A percentile compares a stretch with the other conserved stretches of the same genome.
Evolutionary conservation across 2,113 vertebrate genomes (phyloP).

Genomic region (Acrocephalus kingi): DNA sequence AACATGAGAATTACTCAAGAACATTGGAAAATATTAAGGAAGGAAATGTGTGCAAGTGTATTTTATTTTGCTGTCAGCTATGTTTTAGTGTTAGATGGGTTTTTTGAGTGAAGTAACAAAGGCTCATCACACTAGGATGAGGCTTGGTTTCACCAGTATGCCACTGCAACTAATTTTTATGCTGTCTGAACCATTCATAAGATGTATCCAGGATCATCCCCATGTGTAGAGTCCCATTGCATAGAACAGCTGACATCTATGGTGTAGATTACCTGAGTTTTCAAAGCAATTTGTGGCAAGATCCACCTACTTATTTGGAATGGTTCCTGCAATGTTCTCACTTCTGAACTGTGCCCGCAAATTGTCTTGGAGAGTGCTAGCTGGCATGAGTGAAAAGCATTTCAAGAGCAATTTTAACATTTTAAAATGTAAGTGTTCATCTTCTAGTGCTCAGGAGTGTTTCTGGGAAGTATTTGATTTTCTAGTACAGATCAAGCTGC

Average conservation of each 20-base stretch:
- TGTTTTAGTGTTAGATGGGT: not conserved
- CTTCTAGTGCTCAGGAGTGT: not conserved
- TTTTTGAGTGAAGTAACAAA: not conserved
- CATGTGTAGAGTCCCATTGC: not conserved
- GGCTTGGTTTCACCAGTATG: not conserved
- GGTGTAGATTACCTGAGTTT: not conserved
- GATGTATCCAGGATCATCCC: not conserved
- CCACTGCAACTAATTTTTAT: not conserved
- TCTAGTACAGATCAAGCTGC: not conserved
- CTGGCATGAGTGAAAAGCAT: conserved; percentile 6
- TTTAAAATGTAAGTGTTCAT: conserved; percentile 2
- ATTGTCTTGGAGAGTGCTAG: not conserved
- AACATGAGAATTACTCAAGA: not conserved
- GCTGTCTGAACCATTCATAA: not conserved
- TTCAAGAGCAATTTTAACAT: conserved; percentile 21
- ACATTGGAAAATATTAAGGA: not conserved
- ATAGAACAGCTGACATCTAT: not conserved
- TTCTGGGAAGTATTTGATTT: conserved; percentile 24
- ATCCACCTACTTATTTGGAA: conserved; percentile 12
- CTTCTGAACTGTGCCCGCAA: not conserved
- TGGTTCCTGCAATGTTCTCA: not conserved
- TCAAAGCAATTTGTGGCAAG: not conserved
- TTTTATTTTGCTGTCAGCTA: not conserved
- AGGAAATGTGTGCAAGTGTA: not conserved
- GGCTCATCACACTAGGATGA: not conserved